Conservation (phyloP, 1,140 invertebrate species). For the Camponotus vicinus region DNA sequence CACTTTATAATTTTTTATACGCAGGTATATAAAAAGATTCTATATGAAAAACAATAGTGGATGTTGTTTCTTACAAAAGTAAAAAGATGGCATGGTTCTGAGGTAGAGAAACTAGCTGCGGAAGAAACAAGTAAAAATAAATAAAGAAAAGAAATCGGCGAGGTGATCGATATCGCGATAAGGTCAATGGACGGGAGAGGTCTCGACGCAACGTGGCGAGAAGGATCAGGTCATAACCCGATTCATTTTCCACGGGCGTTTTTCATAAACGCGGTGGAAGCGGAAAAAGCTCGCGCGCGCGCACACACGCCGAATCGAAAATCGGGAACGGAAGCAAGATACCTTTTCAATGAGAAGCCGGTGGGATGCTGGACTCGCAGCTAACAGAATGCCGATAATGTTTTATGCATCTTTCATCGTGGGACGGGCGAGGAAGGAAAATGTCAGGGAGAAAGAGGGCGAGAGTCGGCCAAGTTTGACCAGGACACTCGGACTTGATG, state of each 20-base stretch:
- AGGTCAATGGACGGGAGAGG: conserved; percentile 11
- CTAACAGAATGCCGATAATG: conserved; percentile 63
- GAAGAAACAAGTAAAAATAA: background rate
- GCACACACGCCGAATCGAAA: conserved; percentile 9
- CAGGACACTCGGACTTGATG: background rate
- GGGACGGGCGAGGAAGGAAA: background rate
- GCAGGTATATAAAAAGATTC: too few species aligned
- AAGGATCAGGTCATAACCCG: conserved; percentile 28
- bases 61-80: background rate
- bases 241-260: conserved; percentile 47
- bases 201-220: background rate
- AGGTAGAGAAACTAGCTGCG: conserved; percentile 1
- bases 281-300: background rate
- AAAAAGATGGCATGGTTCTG: background rate
- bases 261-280: conserved; percentile 36
- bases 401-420: conserved; percentile 65
- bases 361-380: conserved; percentile 29
- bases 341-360: conserved; percentile 49
- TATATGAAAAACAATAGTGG: background rate
- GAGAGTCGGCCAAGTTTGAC: conserved; percentile 37
- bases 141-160: background rate
- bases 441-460: background rate
- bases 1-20: too few species aligned
- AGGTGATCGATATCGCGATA: background rate
- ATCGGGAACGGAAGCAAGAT: conserved; percentile 40